phyloP scores from a whole-genome alignment of 2,797 vertebrate genomes.

The Semaprochilodus insignis region DNA sequence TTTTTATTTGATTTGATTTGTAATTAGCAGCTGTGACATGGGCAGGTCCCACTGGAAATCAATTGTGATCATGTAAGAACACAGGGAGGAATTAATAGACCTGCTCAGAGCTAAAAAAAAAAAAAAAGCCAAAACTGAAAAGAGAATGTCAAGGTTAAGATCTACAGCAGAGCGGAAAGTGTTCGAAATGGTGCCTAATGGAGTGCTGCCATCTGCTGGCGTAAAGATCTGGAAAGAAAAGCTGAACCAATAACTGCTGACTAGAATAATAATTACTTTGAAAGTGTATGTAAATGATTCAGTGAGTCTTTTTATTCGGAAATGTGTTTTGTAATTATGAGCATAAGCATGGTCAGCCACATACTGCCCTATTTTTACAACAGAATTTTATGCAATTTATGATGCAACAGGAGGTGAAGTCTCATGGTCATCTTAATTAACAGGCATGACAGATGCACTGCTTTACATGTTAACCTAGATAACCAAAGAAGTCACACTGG shows the following conservation, averaged over 20 bases:
- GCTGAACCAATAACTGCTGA: no score
- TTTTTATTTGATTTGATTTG: no score
- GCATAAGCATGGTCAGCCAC: no score
- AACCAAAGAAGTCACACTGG: neutral
- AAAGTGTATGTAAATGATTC: neutral
- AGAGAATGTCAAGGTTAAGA: neutral
- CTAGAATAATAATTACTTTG: neutral
- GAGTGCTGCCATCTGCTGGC: slow-evolving; percentile 16
- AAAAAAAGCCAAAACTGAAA: no score
- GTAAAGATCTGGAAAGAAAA: neutral
- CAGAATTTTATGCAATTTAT: neutral
- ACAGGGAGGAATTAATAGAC: neutral
- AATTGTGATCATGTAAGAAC: neutral
- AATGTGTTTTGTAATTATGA: neutral
- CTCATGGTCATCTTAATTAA: neutral
- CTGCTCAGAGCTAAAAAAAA: neutral
- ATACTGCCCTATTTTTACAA: neutral
- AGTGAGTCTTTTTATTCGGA: neutral
- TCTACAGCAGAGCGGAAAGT: neutral
- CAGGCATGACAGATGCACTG: neutral
- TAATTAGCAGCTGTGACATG: neutral
- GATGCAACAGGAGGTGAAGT: neutral
- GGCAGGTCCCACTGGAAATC: neutral
- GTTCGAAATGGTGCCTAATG: neutral
- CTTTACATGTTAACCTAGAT: neutral